phyloP scores from a whole-genome alignment of 2,113 vertebrate species.

The Xyrauchen texanus region DNA sequence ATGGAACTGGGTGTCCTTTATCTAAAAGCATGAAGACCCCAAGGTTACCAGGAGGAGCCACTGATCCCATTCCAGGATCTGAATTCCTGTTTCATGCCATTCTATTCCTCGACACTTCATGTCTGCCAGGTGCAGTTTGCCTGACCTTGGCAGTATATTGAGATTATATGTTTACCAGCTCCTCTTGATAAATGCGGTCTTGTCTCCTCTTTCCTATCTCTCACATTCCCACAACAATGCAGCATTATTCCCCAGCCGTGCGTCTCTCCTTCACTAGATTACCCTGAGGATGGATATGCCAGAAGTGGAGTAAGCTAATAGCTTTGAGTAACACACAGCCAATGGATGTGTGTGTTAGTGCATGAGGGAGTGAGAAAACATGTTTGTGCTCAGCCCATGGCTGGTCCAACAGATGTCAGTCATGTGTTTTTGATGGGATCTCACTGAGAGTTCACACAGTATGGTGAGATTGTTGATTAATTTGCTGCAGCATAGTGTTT shows the following conservation, averaged over 20 bases:
- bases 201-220: conserved; percentile 48
- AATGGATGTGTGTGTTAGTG: conserved; percentile 12
- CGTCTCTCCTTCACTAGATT: conserved; percentile 52
- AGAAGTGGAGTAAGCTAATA: conserved; percentile 49
- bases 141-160: conserved; percentile 61
- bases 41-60: conserved; percentile 66
- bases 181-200: conserved; percentile 58
- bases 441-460: conserved; percentile 38
- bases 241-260: conserved; percentile 59
- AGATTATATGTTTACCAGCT: conserved; percentile 62
- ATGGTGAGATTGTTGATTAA: conserved; percentile 46
- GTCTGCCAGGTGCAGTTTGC: conserved; percentile 59
- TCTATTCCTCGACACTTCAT: conserved; percentile 51
- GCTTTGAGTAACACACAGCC: conserved; percentile 50
- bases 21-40: conserved; percentile 65
- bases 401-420: conserved; percentile 51
- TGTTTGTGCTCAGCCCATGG: conserved; percentile 42
- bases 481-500: conserved; percentile 37
- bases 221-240: conserved; percentile 58
- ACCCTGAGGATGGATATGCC: conserved; percentile 56
- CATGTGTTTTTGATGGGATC: conserved; percentile 46
- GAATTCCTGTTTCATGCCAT: conserved; percentile 63
- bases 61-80: conserved; percentile 71
- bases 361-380: conserved; percentile 28
- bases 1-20: conserved; percentile 56